Evolutionary conservation across 2,888 invertebrate species (phyloP).

Genomic region (Amphipyra berbera): DNA sequence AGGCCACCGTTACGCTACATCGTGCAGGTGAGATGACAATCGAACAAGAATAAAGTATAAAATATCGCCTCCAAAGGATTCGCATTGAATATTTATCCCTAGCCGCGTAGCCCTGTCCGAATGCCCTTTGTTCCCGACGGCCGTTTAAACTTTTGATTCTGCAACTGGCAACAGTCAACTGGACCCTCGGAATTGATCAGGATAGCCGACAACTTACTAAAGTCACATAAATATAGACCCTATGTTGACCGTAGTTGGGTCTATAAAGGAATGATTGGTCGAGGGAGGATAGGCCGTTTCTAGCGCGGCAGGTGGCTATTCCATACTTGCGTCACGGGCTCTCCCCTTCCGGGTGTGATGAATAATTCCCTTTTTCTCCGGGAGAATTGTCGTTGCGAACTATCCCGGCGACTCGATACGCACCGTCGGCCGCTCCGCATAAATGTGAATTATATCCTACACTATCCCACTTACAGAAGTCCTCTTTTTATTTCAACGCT

Average conservation of each 20-base stretch:
- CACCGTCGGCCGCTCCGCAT: conserved; percentile 85
- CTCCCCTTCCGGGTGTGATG: conserved; percentile 90
- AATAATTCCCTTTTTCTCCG: conserved; percentile 89
- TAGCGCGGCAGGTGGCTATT: conserved; percentile 79
- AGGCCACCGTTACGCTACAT: conserved; percentile 73
- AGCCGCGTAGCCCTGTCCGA: conserved; percentile 83
- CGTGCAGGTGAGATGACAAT: conserved; percentile 86
- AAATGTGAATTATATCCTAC: conserved; percentile 88
- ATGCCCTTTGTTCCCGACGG: conserved; percentile 86
- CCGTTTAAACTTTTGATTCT: conserved; percentile 90
- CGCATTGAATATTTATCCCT: conserved; percentile 89
- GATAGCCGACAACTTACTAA: conserved; percentile 60
- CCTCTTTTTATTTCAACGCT: conserved; percentile 85
- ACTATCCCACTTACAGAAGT: conserved; percentile 85
- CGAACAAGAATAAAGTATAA: conserved; percentile 83
- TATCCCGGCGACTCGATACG: conserved; percentile 87
- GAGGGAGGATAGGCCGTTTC: conserved; percentile 67
- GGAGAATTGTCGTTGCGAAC: conserved; percentile 88
- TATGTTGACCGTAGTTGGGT: conserved; percentile 51
- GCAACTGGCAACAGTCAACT: conserved; percentile 89
- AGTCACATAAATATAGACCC: conserved; percentile 56
- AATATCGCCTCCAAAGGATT: conserved; percentile 89
- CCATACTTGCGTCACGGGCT: conserved; percentile 88
- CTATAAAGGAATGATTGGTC: conserved; percentile 30
- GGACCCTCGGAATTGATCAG: conserved; percentile 84